Evolutionary conservation across 2,797 vertebrate species (phyloP).

Genomic region (Balearica regulorum): DNA sequence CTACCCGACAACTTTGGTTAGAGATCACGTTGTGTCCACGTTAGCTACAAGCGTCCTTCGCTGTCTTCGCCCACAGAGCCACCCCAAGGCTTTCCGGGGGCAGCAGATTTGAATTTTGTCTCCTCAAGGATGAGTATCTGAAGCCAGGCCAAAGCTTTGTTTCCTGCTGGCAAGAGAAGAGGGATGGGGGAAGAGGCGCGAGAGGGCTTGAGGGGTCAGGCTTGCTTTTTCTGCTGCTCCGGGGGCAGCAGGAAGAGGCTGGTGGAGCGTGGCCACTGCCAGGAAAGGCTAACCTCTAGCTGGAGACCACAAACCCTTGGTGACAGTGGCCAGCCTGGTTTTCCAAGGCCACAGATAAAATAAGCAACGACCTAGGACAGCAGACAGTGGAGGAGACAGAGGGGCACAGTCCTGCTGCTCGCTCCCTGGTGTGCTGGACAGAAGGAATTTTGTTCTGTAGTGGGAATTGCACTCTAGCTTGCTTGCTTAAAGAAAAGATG

Average conservation of each 20-base stretch:
- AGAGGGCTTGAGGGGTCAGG: neutral
- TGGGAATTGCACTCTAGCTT: neutral
- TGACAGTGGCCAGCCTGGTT: constrained; percentile 21
- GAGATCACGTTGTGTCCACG: neutral
- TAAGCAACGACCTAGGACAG: constrained; percentile 43
- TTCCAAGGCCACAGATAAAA: constrained; percentile 46
- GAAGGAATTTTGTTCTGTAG: neutral
- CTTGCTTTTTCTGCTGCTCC: neutral
- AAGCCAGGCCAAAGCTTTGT: neutral
- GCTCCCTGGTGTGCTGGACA: neutral
- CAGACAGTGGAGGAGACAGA: constrained; percentile 34
- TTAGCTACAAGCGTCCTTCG: neutral
- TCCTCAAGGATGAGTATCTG: constrained; percentile 10
- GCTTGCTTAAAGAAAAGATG: neutral
- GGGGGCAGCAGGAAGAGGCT: constrained; percentile 32
- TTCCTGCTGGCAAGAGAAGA: neutral
- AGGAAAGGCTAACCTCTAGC: constrained; percentile 34
- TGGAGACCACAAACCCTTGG: constrained; percentile 42
- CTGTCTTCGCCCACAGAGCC: neutral
- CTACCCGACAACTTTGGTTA: neutral
- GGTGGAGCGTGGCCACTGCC: neutral
- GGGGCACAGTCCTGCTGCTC: neutral
- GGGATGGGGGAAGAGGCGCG: neutral
- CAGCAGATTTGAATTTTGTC: neutral
- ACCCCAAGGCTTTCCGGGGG: constrained; percentile 19